Conservation (phyloP, 2,797 vertebrate species). For the Myoxocephalus aenaeus region DNA sequence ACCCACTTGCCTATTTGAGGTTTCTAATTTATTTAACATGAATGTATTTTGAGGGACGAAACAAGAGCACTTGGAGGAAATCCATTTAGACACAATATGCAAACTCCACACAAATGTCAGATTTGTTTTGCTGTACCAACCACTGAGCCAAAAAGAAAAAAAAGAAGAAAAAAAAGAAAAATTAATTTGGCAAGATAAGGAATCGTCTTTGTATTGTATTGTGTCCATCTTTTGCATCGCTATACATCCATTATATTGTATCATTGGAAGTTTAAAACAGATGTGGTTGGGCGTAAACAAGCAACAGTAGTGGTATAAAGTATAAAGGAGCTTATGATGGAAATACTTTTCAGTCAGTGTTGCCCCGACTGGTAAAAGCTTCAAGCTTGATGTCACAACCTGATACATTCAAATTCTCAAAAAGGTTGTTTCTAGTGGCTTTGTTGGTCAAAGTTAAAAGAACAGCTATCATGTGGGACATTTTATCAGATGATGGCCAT, state of each 20-base stretch:
- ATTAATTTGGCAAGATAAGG: neutral
- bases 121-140: neutral
- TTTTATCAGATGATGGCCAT: slow-evolving; percentile 54
- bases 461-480: slow-evolving; percentile 14
- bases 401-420: neutral
- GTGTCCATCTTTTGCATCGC: neutral
- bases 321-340: neutral
- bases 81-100: slow-evolving; percentile 10
- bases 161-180: too few species aligned
- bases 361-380: too few species aligned
- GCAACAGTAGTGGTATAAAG: neutral
- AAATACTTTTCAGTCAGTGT: neutral
- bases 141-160: neutral
- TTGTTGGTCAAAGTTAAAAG: neutral
- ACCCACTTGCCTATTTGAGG: neutral
- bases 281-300: neutral
- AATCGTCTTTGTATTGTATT: neutral
- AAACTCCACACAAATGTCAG: neutral
- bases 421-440: neutral
- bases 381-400: neutral
- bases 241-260: neutral
- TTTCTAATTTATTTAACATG: slow-evolving; percentile 10
- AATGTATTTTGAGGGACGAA: slow-evolving; percentile 7
- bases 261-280: neutral
- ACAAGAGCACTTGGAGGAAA: slow-evolving; percentile 27